Conservation (phyloP, 2,888 invertebrate genomes). For the Lasius platythorax region DNA sequence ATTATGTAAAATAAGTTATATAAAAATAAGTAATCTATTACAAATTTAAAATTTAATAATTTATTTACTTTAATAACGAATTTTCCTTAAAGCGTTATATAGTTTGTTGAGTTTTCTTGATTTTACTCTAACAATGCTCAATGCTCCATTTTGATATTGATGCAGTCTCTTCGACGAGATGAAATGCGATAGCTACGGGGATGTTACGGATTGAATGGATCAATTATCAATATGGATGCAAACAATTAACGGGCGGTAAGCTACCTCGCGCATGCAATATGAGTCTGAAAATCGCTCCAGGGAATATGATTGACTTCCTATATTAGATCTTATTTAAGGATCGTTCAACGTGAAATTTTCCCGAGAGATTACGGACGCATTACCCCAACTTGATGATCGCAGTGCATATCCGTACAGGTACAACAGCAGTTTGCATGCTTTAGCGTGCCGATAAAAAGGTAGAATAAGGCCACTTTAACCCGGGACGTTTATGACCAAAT, state of each 20-base stretch:
- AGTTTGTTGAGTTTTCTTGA: constrained; percentile 13
- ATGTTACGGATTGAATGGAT: constrained; percentile 28
- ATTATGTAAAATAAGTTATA: not conserved
- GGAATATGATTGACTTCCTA: constrained; percentile 1
- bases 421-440: constrained; percentile 40
- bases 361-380: constrained; percentile 41
- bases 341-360: constrained; percentile 16
- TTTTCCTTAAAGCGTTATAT: not conserved
- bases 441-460: constrained; percentile 49
- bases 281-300: constrained; percentile 2
- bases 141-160: constrained; percentile 8
- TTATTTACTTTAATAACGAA: constrained; percentile 21
- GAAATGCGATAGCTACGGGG: constrained; percentile 29
- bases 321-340: constrained; percentile 42
- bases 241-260: constrained; percentile 19
- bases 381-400: constrained; percentile 27
- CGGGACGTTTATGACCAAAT: constrained; percentile 55
- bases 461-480: constrained; percentile 30
- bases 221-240: constrained; percentile 43
- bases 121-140: not conserved
- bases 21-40: not conserved
- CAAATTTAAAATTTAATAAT: not conserved
- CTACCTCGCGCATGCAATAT: not conserved
- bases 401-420: not conserved
- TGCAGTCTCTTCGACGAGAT: not conserved